Percentiles rank a stretch among this genome's conserved stretches.
Evolutionary conservation across 2,113 vertebrate genomes (phyloP).

Genomic region (Ovis canadensis): DNA sequence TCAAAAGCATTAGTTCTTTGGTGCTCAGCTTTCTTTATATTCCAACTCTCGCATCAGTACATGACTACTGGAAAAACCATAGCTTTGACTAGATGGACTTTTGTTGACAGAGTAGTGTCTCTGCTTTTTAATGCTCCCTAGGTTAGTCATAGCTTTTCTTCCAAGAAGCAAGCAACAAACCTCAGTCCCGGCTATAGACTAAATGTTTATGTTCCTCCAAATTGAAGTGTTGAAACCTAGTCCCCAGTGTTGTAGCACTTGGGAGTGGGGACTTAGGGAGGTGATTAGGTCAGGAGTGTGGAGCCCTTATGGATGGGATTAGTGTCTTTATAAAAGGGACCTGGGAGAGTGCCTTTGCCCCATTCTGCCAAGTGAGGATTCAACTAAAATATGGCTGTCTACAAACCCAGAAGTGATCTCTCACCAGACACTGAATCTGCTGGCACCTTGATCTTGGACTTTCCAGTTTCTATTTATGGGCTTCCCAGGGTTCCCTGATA

Average conservation of each 20-base stretch:
- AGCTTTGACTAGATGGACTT: not conserved
- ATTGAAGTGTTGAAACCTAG: not conserved
- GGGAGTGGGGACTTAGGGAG: not conserved
- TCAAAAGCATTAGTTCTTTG: not conserved
- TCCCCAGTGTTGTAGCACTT: not conserved
- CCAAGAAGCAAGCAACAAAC: not conserved
- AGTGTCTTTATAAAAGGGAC: not conserved
- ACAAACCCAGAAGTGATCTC: not conserved
- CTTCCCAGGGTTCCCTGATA: not conserved
- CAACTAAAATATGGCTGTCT: not conserved
- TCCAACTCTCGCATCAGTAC: not conserved
- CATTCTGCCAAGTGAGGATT: not conserved
- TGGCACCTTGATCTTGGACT: not conserved
- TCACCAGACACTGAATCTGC: not conserved
- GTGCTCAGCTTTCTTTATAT: not conserved
- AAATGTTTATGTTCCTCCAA: not conserved
- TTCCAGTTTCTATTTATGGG: not conserved
- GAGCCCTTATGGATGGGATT: not conserved
- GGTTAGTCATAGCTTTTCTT: not conserved
- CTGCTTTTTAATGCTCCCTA: not conserved
- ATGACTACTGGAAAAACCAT: not conserved
- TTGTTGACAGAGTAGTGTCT: not conserved
- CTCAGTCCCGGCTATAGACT: not conserved
- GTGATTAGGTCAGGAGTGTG: not conserved
- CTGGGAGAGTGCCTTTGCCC: too few relatives aligned